Evolutionary conservation across 1,140 invertebrate species (phyloP).

Genomic region (Plectus sambesii): DNA sequence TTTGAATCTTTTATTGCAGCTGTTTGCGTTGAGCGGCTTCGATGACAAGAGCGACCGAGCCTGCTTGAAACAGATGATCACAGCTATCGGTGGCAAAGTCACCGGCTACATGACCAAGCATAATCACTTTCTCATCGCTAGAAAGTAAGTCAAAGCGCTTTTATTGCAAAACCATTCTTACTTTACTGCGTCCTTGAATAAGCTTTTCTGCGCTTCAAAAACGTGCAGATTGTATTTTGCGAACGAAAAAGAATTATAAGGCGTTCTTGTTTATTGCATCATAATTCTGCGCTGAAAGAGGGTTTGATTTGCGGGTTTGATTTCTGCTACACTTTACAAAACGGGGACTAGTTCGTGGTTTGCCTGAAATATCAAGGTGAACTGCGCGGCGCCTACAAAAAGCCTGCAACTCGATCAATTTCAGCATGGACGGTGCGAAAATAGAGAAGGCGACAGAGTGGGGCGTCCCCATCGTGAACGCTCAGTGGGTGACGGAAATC

Average conservation of each 20-base stretch:
- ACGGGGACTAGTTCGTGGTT: too few species aligned
- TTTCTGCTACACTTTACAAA: neutral
- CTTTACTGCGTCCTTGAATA: neutral
- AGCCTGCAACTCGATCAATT: too few species aligned
- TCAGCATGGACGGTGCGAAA: conserved; percentile 69
- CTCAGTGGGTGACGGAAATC: conserved; percentile 81
- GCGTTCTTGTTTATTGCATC: too few species aligned
- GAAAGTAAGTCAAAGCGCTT: neutral
- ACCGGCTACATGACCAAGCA: neutral
- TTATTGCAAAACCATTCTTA: too few species aligned
- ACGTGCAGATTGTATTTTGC: too few species aligned
- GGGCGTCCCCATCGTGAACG: conserved; percentile 69
- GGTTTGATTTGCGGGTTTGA: too few species aligned
- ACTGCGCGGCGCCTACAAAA: too few species aligned
- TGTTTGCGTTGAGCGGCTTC: neutral
- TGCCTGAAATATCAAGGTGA: too few species aligned
- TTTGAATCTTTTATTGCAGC: neutral
- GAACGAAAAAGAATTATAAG: too few species aligned
- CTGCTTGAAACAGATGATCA: neutral
- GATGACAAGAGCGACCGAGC: neutral
- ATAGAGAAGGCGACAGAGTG: conserved; percentile 78
- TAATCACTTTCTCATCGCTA: neutral
- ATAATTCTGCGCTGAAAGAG: too few species aligned
- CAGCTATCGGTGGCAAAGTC: neutral
- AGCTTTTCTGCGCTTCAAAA: too few species aligned